These are phyloP conservation scores for Drosophila vallismaia DNA, from an alignment of 2,888 invertebrate genomes.

Conservation along the genomic window DNA sequence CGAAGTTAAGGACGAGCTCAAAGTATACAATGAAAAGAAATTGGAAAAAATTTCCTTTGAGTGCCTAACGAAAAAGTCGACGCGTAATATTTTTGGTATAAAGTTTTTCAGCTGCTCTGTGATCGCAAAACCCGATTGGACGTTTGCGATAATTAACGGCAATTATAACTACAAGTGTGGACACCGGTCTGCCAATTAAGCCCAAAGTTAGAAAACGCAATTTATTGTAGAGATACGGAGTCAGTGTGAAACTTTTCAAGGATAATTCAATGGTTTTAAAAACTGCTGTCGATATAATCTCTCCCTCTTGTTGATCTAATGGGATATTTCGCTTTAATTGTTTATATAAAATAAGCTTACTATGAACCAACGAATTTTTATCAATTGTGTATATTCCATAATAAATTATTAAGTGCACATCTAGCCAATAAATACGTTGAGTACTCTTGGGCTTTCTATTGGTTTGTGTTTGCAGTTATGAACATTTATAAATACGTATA, in stretches of 20 bases:
- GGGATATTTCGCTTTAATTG: background rate
- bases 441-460: background rate
- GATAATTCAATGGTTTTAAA: too few relatives aligned
- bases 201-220: slow-evolving; percentile 60
- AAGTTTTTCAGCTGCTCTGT: background rate
- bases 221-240: slow-evolving; percentile 6
- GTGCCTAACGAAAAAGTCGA: slow-evolving; percentile 56
- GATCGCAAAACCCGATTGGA: slow-evolving; percentile 69
- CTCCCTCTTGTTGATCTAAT: background rate
- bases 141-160: slow-evolving; percentile 81
- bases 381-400: background rate
- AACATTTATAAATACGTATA: background rate
- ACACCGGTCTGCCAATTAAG: slow-evolving; percentile 72
- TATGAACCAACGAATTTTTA: background rate
- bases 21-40: slow-evolving; percentile 29
- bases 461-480: slow-evolving; percentile 28
- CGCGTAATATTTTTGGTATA: slow-evolving; percentile 22
- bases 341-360: background rate
- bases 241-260: background rate
- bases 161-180: slow-evolving; percentile 55
- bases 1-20: slow-evolving; percentile 18
- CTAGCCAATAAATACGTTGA: slow-evolving; percentile 29
- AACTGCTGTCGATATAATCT: slow-evolving; percentile 2
- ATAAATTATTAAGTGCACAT: slow-evolving; percentile 58
- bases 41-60: slow-evolving; percentile 73